phyloP scores from a whole-genome alignment of 2,888 invertebrate species.

The Oscheius sp. region DNA sequence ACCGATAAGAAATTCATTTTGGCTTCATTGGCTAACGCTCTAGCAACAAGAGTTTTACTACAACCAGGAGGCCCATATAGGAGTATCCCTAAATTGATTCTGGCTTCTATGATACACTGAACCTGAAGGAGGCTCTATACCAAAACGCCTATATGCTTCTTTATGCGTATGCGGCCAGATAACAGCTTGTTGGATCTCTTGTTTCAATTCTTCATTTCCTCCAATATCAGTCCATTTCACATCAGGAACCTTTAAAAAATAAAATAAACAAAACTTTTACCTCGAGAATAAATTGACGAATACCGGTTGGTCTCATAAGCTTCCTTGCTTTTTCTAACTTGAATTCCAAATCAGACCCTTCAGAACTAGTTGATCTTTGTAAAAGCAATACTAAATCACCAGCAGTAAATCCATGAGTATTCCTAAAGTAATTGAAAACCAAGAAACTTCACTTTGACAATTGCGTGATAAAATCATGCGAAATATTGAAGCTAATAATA shows the following conservation, averaged over 20 bases:
- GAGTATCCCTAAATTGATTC: conserved; percentile 74
- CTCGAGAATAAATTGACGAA: conserved; percentile 67
- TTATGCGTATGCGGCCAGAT: conserved; percentile 92
- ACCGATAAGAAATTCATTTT: conserved; percentile 93
- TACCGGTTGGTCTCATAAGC: conserved; percentile 61
- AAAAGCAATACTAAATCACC: conserved; percentile 54
- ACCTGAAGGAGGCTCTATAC: conserved; percentile 81
- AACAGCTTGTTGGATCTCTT: conserved; percentile 81
- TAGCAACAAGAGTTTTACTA: conserved; percentile 90
- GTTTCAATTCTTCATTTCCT: conserved; percentile 85
- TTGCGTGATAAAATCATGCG: background rate
- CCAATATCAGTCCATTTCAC: conserved; percentile 90
- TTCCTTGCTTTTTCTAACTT: conserved; percentile 36
- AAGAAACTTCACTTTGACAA: conserved; percentile 37
- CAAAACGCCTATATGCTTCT: conserved; percentile 82
- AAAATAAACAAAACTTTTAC: no score
- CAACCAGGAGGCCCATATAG: conserved; percentile 93
- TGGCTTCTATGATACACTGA: background rate
- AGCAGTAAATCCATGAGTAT: conserved; percentile 65
- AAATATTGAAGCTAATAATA: background rate
- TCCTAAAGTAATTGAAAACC: conserved; percentile 26
- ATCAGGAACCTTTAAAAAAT: conserved; percentile 63
- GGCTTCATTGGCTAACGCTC: conserved; percentile 93
- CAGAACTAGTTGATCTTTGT: conserved; percentile 35
- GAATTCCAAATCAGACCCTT: conserved; percentile 21